phyloP scores from a whole-genome alignment of 2,113 vertebrate genomes.

The Corythoichthys intestinalis region DNA sequence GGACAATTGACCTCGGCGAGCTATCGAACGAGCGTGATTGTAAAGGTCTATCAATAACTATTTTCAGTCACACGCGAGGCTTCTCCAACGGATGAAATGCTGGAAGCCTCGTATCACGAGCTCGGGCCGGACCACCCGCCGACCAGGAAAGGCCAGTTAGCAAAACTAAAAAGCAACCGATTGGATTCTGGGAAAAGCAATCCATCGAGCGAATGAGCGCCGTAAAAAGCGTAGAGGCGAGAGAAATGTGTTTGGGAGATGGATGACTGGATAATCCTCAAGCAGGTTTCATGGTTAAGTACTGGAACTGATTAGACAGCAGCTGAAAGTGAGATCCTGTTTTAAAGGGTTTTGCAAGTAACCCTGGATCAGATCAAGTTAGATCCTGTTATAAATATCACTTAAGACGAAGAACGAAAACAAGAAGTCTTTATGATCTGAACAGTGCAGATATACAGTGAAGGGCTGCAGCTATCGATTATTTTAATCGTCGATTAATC shows the following conservation, averaged over 20 bases:
- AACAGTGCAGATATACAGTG: no score
- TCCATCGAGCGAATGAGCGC: constrained; percentile 6
- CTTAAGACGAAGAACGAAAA: no score
- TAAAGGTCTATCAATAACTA: constrained; percentile 6
- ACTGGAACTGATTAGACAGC: constrained; percentile 38
- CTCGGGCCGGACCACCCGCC: neutral
- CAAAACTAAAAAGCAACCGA: constrained; percentile 10
- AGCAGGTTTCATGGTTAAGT: constrained; percentile 38
- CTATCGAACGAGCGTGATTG: constrained; percentile 18
- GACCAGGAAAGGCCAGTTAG: constrained; percentile 18
- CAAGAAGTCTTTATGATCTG: no score
- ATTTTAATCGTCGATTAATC: no score
- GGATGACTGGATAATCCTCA: constrained; percentile 37
- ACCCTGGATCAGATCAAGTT: neutral
- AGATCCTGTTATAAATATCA: neutral
- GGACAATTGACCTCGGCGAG: constrained; percentile 23
- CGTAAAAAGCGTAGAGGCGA: neutral
- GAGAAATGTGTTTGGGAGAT: constrained; percentile 39
- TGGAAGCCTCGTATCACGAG: constrained; percentile 35
- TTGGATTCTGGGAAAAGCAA: constrained; percentile 13
- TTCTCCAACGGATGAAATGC: constrained; percentile 39
- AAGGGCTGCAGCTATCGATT: no score
- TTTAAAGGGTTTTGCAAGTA: neutral
- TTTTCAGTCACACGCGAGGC: constrained; percentile 16
- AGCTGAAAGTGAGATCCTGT: constrained; percentile 38